Conservation (phyloP, 2,888 invertebrate species). For the Bruchidius siliquastri region DNA sequence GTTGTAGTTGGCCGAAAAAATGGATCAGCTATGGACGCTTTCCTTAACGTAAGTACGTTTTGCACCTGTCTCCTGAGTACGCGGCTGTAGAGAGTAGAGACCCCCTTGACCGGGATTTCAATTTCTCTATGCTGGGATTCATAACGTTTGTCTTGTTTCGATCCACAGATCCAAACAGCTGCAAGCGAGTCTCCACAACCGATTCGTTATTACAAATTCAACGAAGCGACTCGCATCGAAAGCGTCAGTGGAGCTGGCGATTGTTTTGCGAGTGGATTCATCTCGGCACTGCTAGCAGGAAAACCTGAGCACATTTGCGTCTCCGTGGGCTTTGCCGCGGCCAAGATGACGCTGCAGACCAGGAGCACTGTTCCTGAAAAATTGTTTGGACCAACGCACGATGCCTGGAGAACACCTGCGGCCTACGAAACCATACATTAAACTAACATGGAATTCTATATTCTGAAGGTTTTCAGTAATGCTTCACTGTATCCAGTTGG, state of each 20-base stretch:
- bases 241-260: conserved; percentile 85
- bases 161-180: neutral
- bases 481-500: too few relatives aligned
- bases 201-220: conserved; percentile 45
- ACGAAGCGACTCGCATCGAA: conserved; percentile 48
- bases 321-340: conserved; percentile 58
- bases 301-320: conserved; percentile 56
- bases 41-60: neutral
- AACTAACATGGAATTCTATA: neutral
- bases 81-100: too few relatives aligned
- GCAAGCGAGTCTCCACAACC: neutral
- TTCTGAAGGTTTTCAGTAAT: too few relatives aligned
- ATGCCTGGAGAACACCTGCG: conserved; percentile 22
- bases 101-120: too few relatives aligned
- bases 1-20: conserved; percentile 50
- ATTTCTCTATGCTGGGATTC: too few relatives aligned
- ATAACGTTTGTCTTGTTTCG: neutral
- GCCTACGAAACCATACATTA: conserved; percentile 12
- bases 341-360: conserved; percentile 56
- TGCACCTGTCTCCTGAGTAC: neutral
- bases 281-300: conserved; percentile 57
- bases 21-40: conserved; percentile 22
- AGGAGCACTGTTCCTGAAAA: conserved; percentile 54
- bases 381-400: conserved; percentile 21
- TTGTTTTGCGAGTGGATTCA: conserved; percentile 68